phyloP scores from a whole-genome alignment of 2,888 invertebrate species.

The Heteromurus nitidus region DNA sequence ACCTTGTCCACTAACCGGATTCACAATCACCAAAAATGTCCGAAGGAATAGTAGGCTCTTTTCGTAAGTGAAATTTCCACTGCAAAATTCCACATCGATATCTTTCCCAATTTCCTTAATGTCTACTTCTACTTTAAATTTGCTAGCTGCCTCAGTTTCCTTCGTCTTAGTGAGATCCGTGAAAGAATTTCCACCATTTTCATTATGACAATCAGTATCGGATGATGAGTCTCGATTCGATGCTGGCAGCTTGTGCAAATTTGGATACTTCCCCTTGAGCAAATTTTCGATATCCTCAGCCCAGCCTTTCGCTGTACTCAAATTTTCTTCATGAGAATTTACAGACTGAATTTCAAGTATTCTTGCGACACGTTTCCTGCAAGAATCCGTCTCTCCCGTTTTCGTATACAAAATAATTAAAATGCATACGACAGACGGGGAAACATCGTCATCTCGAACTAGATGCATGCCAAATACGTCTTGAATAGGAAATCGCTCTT shows the following conservation, averaged over 20 bases:
- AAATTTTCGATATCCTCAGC: slow-evolving; percentile 12
- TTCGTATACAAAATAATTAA: slow-evolving; percentile 34
- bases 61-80: background rate
- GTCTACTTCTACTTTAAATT: background rate
- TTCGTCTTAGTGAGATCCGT: too few species aligned
- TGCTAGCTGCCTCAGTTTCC: too few species aligned
- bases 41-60: slow-evolving; percentile 38
- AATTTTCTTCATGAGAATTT: slow-evolving; percentile 26
- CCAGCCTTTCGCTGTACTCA: slow-evolving; percentile 33
- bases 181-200: background rate
- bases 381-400: background rate
- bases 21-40: slow-evolving; percentile 87
- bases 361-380: slow-evolving; percentile 28
- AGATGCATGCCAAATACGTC: slow-evolving; percentile 49
- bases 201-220: too few species aligned
- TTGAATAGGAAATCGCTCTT: slow-evolving; percentile 43
- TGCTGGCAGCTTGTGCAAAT: too few species aligned
- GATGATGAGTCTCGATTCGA: too few species aligned
- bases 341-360: slow-evolving; percentile 41
- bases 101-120: background rate
- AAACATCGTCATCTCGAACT: slow-evolving; percentile 30
- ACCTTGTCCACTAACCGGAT: slow-evolving; percentile 95
- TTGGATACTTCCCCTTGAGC: slow-evolving; percentile 11
- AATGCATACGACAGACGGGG: slow-evolving; percentile 14
- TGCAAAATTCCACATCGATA: slow-evolving; percentile 20